phyloP scores from a whole-genome alignment of 2,888 invertebrate genomes.

The Spisula subtruncata region DNA sequence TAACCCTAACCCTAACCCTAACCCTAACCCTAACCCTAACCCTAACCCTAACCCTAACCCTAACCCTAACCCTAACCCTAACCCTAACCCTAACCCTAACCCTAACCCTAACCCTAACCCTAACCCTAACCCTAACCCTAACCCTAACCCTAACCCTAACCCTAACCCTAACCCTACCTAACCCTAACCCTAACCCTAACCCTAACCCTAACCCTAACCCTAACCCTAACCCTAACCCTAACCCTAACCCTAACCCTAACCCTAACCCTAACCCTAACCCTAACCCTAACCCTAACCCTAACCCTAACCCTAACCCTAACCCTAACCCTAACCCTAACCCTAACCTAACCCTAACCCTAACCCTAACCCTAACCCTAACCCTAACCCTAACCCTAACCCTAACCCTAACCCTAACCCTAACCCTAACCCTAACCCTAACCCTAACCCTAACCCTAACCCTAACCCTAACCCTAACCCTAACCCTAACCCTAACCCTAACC shows the following conservation, averaged over 20 bases:
- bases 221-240: slow-evolving; percentile 66
- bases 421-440: slow-evolving; percentile 67
- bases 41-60: slow-evolving; percentile 66
- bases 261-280: slow-evolving; percentile 69
- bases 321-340: slow-evolving; percentile 65
- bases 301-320: slow-evolving; percentile 59
- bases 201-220: slow-evolving; percentile 66
- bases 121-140: slow-evolving; percentile 70
- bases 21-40: slow-evolving; percentile 69
- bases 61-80: slow-evolving; percentile 68
- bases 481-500: no score
- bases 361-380: slow-evolving; percentile 66
- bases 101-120: slow-evolving; percentile 69
- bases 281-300: slow-evolving; percentile 64
- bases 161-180: slow-evolving; percentile 69
- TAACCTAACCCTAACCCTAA: slow-evolving; percentile 63
- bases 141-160: slow-evolving; percentile 68
- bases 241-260: slow-evolving; percentile 55
- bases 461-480: no score
- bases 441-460: no score
- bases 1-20: slow-evolving; percentile 71
- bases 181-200: slow-evolving; percentile 66
- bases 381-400: slow-evolving; percentile 55
- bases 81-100: slow-evolving; percentile 67
- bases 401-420: slow-evolving; percentile 67